Conservation (phyloP, 2,888 invertebrate genomes). For the Lamproptera curius region DNA sequence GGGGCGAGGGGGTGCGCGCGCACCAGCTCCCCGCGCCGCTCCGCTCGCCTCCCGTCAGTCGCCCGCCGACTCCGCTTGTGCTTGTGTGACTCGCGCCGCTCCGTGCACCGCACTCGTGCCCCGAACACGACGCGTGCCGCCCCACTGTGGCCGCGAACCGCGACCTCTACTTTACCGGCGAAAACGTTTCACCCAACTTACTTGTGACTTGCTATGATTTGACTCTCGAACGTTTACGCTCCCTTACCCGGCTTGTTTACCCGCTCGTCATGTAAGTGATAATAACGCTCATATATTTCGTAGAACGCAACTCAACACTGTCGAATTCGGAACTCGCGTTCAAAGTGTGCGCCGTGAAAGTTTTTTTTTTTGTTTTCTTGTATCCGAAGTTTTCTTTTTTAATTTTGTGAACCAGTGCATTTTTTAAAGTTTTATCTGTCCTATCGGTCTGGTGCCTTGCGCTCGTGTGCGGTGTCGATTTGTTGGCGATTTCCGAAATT, state of each 20-base stretch:
- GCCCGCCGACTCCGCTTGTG: conserved; percentile 79
- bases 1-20: conserved; percentile 54
- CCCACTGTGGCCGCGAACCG: conserved; percentile 79
- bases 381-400: neutral
- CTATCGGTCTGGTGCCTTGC: conserved; percentile 43
- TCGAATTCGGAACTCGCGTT: conserved; percentile 73
- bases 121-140: conserved; percentile 76
- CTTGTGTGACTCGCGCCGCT: conserved; percentile 78
- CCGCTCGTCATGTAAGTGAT: conserved; percentile 76
- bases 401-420: conserved; percentile 56
- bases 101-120: conserved; percentile 76
- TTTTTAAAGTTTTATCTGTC: conserved; percentile 24
- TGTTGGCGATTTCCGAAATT: conserved; percentile 68
- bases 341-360: conserved; percentile 66
- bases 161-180: conserved; percentile 79
- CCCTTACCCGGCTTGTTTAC: conserved; percentile 76
- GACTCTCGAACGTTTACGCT: conserved; percentile 69
- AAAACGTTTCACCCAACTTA: conserved; percentile 70
- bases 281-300: conserved; percentile 57
- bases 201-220: conserved; percentile 73
- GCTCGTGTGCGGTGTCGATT: conserved; percentile 50
- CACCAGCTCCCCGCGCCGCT: conserved; percentile 67
- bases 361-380: conserved; percentile 29
- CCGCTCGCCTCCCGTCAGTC: conserved; percentile 73
- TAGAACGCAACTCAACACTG: conserved; percentile 53